A percentile compares a stretch with the other conserved stretches of the same genome.
Conservation (phyloP, 2,797 vertebrate genomes). For the Coluber constrictor region DNA sequence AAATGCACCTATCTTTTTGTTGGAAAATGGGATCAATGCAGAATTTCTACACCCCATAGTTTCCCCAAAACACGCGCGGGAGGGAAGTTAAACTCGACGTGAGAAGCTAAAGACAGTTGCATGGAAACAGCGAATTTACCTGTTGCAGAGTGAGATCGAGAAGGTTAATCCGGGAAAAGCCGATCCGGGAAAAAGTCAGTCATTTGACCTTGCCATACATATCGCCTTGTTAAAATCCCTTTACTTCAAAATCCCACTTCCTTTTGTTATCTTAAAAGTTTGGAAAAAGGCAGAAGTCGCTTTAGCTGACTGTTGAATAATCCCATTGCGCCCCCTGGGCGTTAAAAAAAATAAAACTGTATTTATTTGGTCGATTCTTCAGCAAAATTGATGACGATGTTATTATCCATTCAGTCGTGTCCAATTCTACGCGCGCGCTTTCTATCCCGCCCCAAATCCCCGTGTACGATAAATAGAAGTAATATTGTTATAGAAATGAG, state of each 20-base stretch:
- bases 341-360: constrained; percentile 29
- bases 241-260: not conserved
- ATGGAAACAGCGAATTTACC: not conserved
- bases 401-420: not conserved
- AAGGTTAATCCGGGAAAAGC: not conserved
- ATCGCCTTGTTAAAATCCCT: not conserved
- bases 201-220: not conserved
- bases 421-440: not conserved
- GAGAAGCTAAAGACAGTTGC: not conserved
- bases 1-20: not conserved
- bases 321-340: constrained; percentile 62
- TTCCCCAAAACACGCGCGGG: not conserved
- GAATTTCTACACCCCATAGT: not conserved
- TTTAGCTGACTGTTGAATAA: not conserved
- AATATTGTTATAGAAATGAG: not conserved
- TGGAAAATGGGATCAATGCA: not conserved
- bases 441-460: not conserved
- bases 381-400: not conserved
- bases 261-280: not conserved
- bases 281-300: not conserved
- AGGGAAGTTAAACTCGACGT: not conserved
- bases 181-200: not conserved
- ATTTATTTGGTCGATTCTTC: not conserved
- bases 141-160: not conserved
- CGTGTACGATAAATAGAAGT: not conserved